Percentiles rank a stretch among this genome's conserved stretches.
phyloP scores from a whole-genome alignment of 2,888 invertebrate species.

The Caenorhabditis auriculariae region DNA sequence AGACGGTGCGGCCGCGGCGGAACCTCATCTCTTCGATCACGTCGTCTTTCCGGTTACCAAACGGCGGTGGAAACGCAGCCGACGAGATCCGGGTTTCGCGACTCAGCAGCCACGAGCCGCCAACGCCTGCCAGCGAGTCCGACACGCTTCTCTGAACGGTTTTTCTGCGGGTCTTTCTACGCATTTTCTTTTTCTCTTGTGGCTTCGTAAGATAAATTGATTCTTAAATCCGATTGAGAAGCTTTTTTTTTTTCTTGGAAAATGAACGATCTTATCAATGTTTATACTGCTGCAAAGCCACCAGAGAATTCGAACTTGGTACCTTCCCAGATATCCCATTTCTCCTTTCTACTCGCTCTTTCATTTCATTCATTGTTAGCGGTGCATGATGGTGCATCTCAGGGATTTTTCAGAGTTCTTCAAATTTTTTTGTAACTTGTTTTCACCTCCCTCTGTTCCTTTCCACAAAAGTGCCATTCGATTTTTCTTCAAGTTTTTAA shows the following conservation, averaged over 20 bases:
- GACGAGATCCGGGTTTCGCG: slow-evolving; percentile 47
- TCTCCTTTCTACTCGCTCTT: neutral
- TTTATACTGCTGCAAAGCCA: neutral
- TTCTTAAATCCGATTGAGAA: no score
- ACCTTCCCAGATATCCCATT: neutral
- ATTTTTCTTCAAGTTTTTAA: neutral
- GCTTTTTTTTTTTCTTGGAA: slow-evolving; percentile 4
- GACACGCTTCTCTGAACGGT: slow-evolving; percentile 40
- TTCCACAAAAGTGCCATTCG: slow-evolving; percentile 1
- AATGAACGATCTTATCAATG: slow-evolving; percentile 1
- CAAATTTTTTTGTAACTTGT: neutral
- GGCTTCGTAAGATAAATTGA: no score
- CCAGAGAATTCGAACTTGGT: neutral
- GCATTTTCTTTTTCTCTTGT: neutral
- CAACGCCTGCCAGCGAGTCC: slow-evolving; percentile 29
- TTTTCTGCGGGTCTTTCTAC: neutral
- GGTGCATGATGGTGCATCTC: slow-evolving; percentile 1
- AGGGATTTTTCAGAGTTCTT: slow-evolving; percentile 2
- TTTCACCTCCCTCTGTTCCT: neutral
- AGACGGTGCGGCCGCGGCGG: slow-evolving; percentile 3
- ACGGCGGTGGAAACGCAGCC: slow-evolving; percentile 30
- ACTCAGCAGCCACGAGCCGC: slow-evolving; percentile 40
- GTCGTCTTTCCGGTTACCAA: slow-evolving; percentile 34
- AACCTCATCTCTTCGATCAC: slow-evolving; percentile 23
- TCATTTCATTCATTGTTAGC: neutral